Base-by-base conservation (phyloP, 1,140 invertebrate genomes). In the Homarus americanus region DNA sequence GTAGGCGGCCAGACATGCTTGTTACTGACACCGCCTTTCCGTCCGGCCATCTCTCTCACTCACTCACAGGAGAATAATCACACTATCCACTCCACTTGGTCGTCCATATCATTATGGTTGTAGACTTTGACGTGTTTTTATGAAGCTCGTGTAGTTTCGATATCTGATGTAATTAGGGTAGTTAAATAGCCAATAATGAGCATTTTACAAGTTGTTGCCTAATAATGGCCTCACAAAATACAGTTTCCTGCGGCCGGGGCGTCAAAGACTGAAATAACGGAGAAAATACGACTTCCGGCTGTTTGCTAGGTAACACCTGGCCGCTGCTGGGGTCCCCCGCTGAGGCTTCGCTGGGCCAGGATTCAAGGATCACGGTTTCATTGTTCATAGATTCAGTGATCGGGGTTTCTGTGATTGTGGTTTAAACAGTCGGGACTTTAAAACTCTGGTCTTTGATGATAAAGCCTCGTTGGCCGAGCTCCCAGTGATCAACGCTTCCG, bases 231-330 rank as follows among this genome's bases (percentile, higher is more conserved):
- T 87, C 40, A 80, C 76, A 80, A 87, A 87, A 66, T 82, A 32
- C 86, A 32, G 58, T 63, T 80, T 88, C 86, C 86, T 88, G 76
- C 28, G 36, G 53, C 63, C 32, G 36, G 15, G 76, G 86, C 66
- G 86, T 88, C 78, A 80, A 66, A 79, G 76, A 72, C 78, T 32
- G 36, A 75, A 69, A 69, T 86, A 86, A 86, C 83, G 38, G 36
- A n/a, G 49, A 88, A 88, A 58, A 88, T 88, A 88, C 44, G 76
- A 88, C 78, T 88, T 88, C 86, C 86, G 15, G 76, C 38, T 17
- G 32, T 28, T 17, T 24, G 36, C 36, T 10, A 28, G 49, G 20
- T 32, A 58, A 10, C 73, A 87, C 73, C 83, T 85, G 83, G 40
- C 49, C 28, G 4, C 28, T 12, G 2, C n/a, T 63, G 12, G 15